Evolutionary conservation across 2,888 invertebrate genomes (phyloP).

Genomic region (Xestia ashworthii): DNA sequence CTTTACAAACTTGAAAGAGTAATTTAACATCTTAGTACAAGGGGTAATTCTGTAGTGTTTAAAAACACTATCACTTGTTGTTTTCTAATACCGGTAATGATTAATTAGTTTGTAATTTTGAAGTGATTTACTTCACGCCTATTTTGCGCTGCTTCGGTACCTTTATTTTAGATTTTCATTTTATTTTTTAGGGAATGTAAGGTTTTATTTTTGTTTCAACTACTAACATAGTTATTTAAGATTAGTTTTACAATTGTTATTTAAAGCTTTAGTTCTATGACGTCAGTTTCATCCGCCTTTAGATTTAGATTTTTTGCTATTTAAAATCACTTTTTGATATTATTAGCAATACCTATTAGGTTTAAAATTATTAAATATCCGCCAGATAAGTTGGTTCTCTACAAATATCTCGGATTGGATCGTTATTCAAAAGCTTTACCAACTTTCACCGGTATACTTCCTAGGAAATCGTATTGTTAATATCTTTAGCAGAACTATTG

Average conservation of each 20-base stretch:
- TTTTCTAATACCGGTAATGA: background rate
- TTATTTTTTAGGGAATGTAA: background rate
- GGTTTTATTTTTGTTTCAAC: background rate
- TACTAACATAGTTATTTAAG: background rate
- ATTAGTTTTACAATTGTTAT: conserved; percentile 22
- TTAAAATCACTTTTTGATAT: background rate
- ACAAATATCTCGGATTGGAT: conserved; percentile 49
- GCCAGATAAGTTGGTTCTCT: conserved; percentile 15
- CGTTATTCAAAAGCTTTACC: conserved; percentile 42
- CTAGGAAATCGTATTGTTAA: conserved; percentile 49
- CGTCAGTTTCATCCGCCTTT: conserved; percentile 37
- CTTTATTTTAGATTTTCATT: conserved; percentile 12
- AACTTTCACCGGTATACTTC: conserved; percentile 59
- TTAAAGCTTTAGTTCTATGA: background rate
- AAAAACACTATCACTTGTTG: background rate
- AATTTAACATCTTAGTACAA: conserved; percentile 1
- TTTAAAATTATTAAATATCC: conserved; percentile 27
- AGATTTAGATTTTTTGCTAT: conserved; percentile 8
- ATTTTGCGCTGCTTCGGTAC: conserved; percentile 47
- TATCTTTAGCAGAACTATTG: conserved; percentile 44
- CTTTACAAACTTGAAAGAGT: conserved; percentile 48
- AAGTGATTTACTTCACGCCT: conserved; percentile 34
- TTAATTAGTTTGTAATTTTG: conserved; percentile 18
- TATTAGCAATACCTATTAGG: background rate
- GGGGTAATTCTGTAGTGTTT: too few species aligned